Evolutionary conservation across 2,888 invertebrate species (phyloP).

Genomic region (Cheilosia urbana): DNA sequence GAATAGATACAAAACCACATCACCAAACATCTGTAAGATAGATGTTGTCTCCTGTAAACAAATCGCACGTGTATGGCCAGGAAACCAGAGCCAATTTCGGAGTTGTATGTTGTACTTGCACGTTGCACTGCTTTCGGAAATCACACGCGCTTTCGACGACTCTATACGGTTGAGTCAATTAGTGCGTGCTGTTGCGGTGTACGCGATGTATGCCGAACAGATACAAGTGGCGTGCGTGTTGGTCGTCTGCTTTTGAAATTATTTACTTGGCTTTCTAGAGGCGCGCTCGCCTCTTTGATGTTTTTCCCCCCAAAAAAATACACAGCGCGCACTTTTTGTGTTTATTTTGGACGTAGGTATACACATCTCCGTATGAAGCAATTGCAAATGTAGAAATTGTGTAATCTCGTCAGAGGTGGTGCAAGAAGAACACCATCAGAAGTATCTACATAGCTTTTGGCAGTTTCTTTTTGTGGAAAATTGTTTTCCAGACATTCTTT

Average conservation of each 20-base stretch:
- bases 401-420: constrained; percentile 38
- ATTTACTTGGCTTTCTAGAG: constrained; percentile 66
- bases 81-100: constrained; percentile 57
- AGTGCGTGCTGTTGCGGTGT: constrained; percentile 53
- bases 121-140: constrained; percentile 36
- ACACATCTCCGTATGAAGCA: constrained; percentile 43
- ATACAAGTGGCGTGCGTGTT: constrained; percentile 33
- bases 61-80: constrained; percentile 65
- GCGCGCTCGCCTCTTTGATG: constrained; percentile 66
- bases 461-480: constrained; percentile 68
- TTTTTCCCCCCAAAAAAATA: constrained; percentile 46
- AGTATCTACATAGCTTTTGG: constrained; percentile 64
- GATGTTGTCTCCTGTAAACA: constrained; percentile 60
- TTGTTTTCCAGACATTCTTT: constrained; percentile 39
- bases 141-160: constrained; percentile 7
- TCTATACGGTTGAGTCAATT: constrained; percentile 55
- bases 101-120: no score
- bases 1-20: constrained; percentile 62
- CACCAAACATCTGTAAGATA: constrained; percentile 50
- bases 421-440: neutral
- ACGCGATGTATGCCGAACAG: constrained; percentile 27
- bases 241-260: constrained; percentile 70
- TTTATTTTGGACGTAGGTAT: neutral
- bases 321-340: neutral
- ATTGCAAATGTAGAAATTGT: constrained; percentile 59